These are phyloP conservation scores for Parnassius smintheus DNA, from an alignment of 2,888 invertebrate species.

Conservation along the genomic window DNA sequence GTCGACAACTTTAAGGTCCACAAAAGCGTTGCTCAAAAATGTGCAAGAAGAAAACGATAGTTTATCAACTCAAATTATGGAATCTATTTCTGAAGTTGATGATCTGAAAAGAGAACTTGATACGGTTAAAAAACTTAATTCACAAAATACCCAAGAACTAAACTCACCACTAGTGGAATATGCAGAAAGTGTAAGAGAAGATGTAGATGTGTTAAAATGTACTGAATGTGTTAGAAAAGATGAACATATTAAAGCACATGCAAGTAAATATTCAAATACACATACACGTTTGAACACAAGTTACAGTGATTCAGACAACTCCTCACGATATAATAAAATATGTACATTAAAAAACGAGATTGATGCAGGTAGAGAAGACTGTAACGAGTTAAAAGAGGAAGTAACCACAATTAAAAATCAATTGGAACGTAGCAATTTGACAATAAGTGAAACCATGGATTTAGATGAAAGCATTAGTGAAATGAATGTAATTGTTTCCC, in stretches of 20 bases:
- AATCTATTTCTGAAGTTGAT: slow-evolving; percentile 79
- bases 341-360: slow-evolving; percentile 67
- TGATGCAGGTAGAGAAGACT: slow-evolving; percentile 66
- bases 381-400: slow-evolving; percentile 66
- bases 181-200: background rate
- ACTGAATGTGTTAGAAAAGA: slow-evolving; percentile 47
- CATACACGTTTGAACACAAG: slow-evolving; percentile 59
- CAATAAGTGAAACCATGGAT: slow-evolving; percentile 53
- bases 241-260: slow-evolving; percentile 39
- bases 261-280: slow-evolving; percentile 36
- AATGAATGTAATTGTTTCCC: slow-evolving; percentile 40
- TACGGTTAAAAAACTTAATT: slow-evolving; percentile 44
- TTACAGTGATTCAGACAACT: slow-evolving; percentile 62
- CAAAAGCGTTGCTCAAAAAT: slow-evolving; percentile 47
- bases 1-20: slow-evolving; percentile 40
- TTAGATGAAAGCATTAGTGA: slow-evolving; percentile 62
- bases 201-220: slow-evolving; percentile 35
- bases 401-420: slow-evolving; percentile 70
- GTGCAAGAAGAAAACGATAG: slow-evolving; percentile 77
- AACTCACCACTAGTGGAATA: background rate
- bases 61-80: slow-evolving; percentile 81
- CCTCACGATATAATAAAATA: slow-evolving; percentile 64
- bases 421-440: slow-evolving; percentile 57
- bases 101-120: slow-evolving; percentile 63
- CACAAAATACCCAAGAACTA: slow-evolving; percentile 24